phyloP scores from a whole-genome alignment of 2,113 vertebrate species.

The Amphilophus citrinellus region DNA sequence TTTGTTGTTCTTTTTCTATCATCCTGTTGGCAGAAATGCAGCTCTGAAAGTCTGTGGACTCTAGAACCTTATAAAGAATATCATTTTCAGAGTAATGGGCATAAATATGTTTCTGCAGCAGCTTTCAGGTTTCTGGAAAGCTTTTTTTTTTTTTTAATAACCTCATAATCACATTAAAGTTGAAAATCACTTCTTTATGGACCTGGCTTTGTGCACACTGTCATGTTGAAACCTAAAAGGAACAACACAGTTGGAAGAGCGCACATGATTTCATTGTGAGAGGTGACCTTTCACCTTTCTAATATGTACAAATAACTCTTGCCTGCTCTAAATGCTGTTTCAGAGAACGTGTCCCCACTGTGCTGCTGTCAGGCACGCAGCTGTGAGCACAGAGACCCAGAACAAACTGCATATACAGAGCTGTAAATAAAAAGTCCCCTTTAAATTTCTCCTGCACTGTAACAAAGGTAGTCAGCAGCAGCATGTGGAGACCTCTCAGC shows the following conservation, averaged over 20 bases:
- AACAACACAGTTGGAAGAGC: not conserved
- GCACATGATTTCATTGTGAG: not conserved
- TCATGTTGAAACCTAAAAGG: not conserved
- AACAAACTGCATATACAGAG: not conserved
- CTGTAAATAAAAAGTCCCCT: not conserved
- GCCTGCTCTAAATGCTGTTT: not conserved
- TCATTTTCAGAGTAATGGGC: not conserved
- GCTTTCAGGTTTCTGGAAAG: not conserved
- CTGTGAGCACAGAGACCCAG: rapidly evolving
- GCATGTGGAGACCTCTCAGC: not conserved
- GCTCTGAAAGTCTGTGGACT: rapidly evolving
- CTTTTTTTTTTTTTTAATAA: rapidly evolving
- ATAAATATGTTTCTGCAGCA: not conserved
- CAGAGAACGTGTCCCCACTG: not conserved
- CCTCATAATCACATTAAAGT: not conserved
- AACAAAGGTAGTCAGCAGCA: not conserved
- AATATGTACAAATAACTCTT: not conserved
- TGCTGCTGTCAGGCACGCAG: not conserved
- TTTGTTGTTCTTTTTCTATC: not conserved
- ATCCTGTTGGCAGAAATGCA: not conserved
- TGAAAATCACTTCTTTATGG: not conserved
- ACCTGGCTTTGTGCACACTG: not conserved
- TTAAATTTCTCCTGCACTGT: not conserved
- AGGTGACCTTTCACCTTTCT: rapidly evolving
- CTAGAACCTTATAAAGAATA: rapidly evolving